These are phyloP conservation scores for Crocuta crocuta DNA, from an alignment of 2,113 vertebrate genomes.

Conservation along the genomic window DNA sequence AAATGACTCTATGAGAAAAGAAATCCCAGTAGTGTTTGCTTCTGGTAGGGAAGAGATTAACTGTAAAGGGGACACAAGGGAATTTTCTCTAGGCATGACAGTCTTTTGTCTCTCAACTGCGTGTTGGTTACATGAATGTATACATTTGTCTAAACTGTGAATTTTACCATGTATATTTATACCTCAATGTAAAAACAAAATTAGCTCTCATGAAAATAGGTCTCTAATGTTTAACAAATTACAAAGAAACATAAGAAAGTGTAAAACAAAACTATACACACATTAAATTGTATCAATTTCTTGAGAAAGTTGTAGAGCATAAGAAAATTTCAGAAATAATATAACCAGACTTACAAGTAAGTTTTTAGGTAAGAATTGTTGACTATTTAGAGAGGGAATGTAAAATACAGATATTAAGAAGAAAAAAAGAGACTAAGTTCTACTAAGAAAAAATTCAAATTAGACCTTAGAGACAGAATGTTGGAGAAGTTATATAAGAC, in stretches of 20 bases:
- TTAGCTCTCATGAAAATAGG: not conserved
- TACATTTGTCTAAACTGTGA: conserved; percentile 20
- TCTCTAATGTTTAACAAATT: conserved; percentile 31
- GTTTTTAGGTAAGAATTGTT: not conserved
- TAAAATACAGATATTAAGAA: not conserved
- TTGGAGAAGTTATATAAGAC: not conserved
- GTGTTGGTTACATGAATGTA: not conserved
- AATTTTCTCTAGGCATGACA: not conserved
- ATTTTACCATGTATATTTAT: not conserved
- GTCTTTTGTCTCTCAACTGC: not conserved
- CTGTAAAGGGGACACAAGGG: not conserved
- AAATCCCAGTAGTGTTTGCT: not conserved
- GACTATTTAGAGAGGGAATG: not conserved
- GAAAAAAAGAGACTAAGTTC: not conserved
- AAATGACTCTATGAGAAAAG: not conserved
- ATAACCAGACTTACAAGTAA: not conserved
- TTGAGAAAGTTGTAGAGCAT: conserved; percentile 16
- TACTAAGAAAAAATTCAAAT: not conserved
- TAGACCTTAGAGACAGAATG: not conserved
- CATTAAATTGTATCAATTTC: not conserved
- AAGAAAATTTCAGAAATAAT: not conserved
- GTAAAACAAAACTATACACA: not conserved
- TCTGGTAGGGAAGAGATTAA: not conserved
- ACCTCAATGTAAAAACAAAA: not conserved
- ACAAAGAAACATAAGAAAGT: not conserved